Conservation (phyloP, 2,113 vertebrate genomes). For the Albula goreensis region DNA sequence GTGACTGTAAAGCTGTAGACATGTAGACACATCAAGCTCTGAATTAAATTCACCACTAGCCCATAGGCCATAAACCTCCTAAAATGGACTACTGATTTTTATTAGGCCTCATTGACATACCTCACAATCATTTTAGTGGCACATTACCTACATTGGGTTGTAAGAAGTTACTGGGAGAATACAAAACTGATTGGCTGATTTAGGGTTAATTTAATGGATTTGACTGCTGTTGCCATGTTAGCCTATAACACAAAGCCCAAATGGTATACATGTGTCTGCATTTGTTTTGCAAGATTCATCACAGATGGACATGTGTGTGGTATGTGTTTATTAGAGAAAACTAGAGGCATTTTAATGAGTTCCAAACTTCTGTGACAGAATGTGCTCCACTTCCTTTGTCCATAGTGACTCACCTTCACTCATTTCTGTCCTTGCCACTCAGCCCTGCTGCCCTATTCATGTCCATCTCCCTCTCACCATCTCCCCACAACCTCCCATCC, state of each 20-base stretch:
- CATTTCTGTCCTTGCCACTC: conserved; percentile 48
- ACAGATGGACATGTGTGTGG: too few species aligned
- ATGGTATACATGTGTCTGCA: too few species aligned
- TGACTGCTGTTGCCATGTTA: too few species aligned
- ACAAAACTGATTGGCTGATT: too few species aligned
- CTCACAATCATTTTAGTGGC: neutral
- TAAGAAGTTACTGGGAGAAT: neutral
- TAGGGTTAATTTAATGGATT: too few species aligned
- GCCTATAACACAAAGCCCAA: too few species aligned
- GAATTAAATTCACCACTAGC: neutral
- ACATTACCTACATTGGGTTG: neutral
- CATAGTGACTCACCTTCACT: conserved; percentile 6
- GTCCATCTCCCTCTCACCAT: neutral
- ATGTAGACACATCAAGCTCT: neutral
- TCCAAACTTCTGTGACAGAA: too few species aligned
- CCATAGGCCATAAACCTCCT: neutral
- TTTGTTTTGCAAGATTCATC: too few species aligned
- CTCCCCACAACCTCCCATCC: neutral
- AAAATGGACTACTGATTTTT: conserved; percentile 39
- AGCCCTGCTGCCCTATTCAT: conserved; percentile 30
- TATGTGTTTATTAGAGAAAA: too few species aligned
- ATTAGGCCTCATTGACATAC: neutral
- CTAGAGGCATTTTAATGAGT: too few species aligned
- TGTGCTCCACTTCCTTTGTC: too few species aligned
- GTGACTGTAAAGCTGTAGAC: neutral